phyloP scores from a whole-genome alignment of 2,797 vertebrate species.

The Myripristis jacobus region DNA sequence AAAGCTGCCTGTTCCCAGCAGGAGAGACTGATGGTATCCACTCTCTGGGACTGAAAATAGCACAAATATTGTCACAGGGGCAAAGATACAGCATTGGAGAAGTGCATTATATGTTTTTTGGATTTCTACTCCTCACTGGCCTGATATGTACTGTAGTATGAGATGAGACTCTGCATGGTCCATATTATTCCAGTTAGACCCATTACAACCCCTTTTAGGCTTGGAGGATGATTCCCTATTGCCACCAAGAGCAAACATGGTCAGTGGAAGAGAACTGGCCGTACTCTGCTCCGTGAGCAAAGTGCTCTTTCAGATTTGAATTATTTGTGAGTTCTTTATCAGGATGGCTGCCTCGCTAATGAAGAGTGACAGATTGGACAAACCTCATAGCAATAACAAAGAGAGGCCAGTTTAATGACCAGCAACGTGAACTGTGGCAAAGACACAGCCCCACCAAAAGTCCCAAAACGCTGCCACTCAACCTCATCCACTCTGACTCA shows the following conservation, averaged over 20 bases:
- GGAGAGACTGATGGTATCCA: no score
- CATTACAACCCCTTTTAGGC: neutral
- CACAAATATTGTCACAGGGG: no score
- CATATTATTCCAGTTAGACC: neutral
- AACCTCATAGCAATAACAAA: neutral
- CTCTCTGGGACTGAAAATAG: no score
- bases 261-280: neutral
- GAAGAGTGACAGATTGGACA: conserved; percentile 46
- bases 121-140: no score
- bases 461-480: conserved; percentile 1
- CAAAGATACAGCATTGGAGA: no score
- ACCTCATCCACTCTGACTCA: conserved; percentile 6
- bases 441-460: conserved; percentile 1
- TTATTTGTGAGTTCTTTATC: conserved; percentile 45
- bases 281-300: neutral
- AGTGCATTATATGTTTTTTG: no score
- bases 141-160: no score
- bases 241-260: neutral
- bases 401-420: neutral
- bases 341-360: conserved; percentile 44
- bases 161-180: neutral
- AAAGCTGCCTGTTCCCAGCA: no score
- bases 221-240: neutral
- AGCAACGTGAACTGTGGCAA: conserved; percentile 17
- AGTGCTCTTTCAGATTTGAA: conserved; percentile 37